Base-by-base conservation (phyloP, 2,888 invertebrate genomes). In the Acrobeloides nanus region DNA sequence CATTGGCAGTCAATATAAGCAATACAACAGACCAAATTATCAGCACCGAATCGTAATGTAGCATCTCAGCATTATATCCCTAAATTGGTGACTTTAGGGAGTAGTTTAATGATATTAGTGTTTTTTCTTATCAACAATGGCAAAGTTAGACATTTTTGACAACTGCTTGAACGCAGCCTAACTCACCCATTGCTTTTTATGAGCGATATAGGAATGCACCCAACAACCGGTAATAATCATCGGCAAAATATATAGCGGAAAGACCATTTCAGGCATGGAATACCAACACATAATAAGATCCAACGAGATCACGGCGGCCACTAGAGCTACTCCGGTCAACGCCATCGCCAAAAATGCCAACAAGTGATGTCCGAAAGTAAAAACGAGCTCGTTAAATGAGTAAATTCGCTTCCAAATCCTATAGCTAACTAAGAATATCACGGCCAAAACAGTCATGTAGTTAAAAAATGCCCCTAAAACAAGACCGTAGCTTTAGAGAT, bases 221-320 rank as follows among this genome's bases (percentile, higher is more conserved):
- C 57, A 53, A 38, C 58, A 52, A 25, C 72, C 70, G 12, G 61
- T 62, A 31, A 73, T 78, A 58, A 81, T 73, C 35, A 81, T 80
- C 59, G 84, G 84, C 51, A 82, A 79, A 43, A 83, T 79, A 72
- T 84, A 86, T 38, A 87, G 77, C 69, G 84, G 83, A 67, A 82
- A 80, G 47, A 85, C 77, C 80, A 86, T 83, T 64, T 80, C 78
- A 29, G 82, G 83, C 59, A 82, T 78, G 38, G 84, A 80, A 68
- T 81, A 85, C 84, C 85, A 87, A 62, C 82, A 79, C 81, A 87
- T 83, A 15, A 81, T 80, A 53, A 72, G 52, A 43, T 64, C 64
- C 24, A 61, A 45, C 4, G 52, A 17, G 31, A 52, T 51, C 6
- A 72, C 53, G 35, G 57, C 34, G 1, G 27, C 46, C 8, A 64